Percentiles rank a stretch among this genome's conserved stretches.
These are phyloP conservation scores for Drosophila tristis DNA, from an alignment of 1,140 invertebrate genomes.

Conservation along the genomic window DNA sequence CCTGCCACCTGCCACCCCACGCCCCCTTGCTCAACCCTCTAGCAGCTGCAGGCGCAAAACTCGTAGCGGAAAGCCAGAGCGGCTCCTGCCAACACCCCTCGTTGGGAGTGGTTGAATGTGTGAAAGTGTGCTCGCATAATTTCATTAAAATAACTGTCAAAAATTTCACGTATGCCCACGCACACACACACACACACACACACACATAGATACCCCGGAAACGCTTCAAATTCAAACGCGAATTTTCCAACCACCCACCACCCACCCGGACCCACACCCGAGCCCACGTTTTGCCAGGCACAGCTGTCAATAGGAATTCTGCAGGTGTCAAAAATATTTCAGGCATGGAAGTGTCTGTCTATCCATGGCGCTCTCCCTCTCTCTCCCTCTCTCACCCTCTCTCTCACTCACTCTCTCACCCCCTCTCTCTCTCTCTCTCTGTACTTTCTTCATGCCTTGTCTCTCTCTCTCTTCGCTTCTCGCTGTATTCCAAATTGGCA, in stretches of 20 bases:
- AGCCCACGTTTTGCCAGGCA: slow-evolving; percentile 20
- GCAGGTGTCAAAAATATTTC: slow-evolving; percentile 82
- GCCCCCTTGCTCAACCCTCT: slow-evolving; percentile 1
- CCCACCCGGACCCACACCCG: neutral
- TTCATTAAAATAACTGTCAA: slow-evolving; percentile 83
- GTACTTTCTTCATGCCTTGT: too few relatives aligned
- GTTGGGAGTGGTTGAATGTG: slow-evolving; percentile 53
- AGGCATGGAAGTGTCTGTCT: slow-evolving; percentile 57
- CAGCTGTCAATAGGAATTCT: slow-evolving; percentile 78
- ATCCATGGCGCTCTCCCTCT: neutral
- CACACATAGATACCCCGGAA: slow-evolving; percentile 17
- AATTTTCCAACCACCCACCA: slow-evolving; percentile 35
- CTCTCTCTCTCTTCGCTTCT: too few relatives aligned
- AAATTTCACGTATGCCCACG: slow-evolving; percentile 71
- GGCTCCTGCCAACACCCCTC: neutral
- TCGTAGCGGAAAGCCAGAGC: neutral
- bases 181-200: slow-evolving; percentile 19
- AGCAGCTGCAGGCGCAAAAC: slow-evolving; percentile 26
- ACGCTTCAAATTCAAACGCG: slow-evolving; percentile 67
- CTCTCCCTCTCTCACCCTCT: too few relatives aligned
- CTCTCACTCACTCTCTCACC: neutral
- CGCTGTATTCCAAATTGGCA: slow-evolving; percentile 44
- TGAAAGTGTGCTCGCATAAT: slow-evolving; percentile 78
- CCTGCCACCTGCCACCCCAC: neutral
- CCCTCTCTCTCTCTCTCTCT: neutral